Conservation (phyloP, 2,888 invertebrate species). For the Xestia ashworthii region DNA sequence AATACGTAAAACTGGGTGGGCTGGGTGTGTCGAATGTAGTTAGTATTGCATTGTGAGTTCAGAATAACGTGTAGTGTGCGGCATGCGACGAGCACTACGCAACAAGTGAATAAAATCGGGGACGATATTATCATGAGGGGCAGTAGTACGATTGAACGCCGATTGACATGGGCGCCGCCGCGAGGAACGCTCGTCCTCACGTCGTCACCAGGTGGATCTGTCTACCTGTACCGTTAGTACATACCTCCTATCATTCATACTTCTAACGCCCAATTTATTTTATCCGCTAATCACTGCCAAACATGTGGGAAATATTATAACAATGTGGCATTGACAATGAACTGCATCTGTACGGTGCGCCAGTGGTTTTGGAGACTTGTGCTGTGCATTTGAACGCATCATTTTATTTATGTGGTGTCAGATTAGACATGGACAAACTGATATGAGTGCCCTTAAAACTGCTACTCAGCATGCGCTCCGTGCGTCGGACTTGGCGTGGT, state of each 20-base stretch:
- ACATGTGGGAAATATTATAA: constrained; percentile 42
- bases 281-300: constrained; percentile 61
- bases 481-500: constrained; percentile 77
- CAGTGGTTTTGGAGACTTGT: constrained; percentile 35
- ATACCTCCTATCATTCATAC: constrained; percentile 59
- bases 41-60: constrained; percentile 82
- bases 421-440: constrained; percentile 39
- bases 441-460: constrained; percentile 61
- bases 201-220: constrained; percentile 89
- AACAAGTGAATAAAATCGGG: constrained; percentile 87
- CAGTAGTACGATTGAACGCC: constrained; percentile 82
- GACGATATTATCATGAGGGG: constrained; percentile 79
- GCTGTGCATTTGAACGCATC: constrained; percentile 9
- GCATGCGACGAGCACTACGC: constrained; percentile 81
- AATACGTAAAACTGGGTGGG: constrained; percentile 79
- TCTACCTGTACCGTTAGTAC: constrained; percentile 86
- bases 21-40: constrained; percentile 80
- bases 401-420: constrained; percentile 42
- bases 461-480: constrained; percentile 55
- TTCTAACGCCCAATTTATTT: constrained; percentile 50
- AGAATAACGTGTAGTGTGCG: constrained; percentile 83
- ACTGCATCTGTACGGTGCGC: constrained; percentile 28
- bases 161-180: constrained; percentile 88
- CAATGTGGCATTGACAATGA: constrained; percentile 55
- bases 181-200: constrained; percentile 88